Base-by-base conservation (phyloP, 2,888 invertebrate genomes). In the Scaptomyza parva region DNA sequence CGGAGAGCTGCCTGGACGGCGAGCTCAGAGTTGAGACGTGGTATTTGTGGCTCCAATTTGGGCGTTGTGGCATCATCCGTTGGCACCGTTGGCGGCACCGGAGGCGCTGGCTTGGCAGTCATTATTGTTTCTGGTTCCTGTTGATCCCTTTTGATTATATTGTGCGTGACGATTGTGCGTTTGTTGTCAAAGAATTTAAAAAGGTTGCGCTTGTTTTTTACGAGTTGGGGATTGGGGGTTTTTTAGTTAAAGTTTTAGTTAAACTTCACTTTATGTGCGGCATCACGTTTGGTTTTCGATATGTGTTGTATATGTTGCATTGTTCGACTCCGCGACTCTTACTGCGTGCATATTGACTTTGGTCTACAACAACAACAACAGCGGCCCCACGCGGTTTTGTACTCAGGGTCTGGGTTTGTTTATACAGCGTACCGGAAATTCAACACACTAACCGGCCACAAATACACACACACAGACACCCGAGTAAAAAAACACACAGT, bases 1-100 rank as follows among this genome's bases (percentile, higher is more conserved):
- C 91, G 88, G 26, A 91, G 76, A 3, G 92, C 92, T 6, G 92
- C 92, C 73, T 91, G 92, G 35, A 91, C 88, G n/a, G 92, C 92
- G 40, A 92, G 64, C 61, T 92, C 92, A 5, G 91, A 91, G 57
- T 89, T 91, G 55, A 91, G 84, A 44, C 91, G 91, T 28, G 92
- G 90, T 63, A 92, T 89, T 76, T 92, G 91, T 2, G 91, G 89
- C 24, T 90, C 87, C 70, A 92, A 74, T 74, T 92, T 91, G 0
- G 88, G 80, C 53, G 75, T 63, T 47, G 33, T 78, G 78, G 8
- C 33, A 48, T 70, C 71, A 35, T 77, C 82, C 37, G n/a, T n/a
- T n/a, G 70, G 76, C 63, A 60, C 55, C 17, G 70, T 76, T 37
- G 84, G 81, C 47, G 86, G 85, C 57, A 72, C 70, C 18, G 78